Conservation (phyloP, 2,113 vertebrate genomes). For the Dascyllus trimaculatus region DNA sequence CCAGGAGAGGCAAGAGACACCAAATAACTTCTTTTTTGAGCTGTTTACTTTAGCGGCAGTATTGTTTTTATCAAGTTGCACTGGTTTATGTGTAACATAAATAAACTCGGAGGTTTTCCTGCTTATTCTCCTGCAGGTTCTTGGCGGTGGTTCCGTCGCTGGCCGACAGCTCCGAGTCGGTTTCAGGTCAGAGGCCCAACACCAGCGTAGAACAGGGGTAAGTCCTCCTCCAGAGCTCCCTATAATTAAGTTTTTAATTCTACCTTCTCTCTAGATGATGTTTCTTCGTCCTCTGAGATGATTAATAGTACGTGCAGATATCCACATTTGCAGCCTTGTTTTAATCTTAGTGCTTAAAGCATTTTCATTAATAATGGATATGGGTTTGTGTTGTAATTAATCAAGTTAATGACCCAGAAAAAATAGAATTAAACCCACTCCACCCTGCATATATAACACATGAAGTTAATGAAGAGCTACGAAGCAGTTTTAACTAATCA, state of each 20-base stretch:
- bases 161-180: slow-evolving; percentile 97
- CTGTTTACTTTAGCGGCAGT: background rate
- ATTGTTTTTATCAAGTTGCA: background rate
- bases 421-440: background rate
- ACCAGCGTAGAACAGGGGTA: slow-evolving; percentile 99
- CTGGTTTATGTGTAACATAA: accelerated
- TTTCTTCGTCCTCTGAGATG: background rate
- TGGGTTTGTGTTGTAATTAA: background rate
- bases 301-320: background rate
- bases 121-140: slow-evolving; percentile 86
- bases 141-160: slow-evolving; percentile 97
- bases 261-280: no score
- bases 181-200: slow-evolving; percentile 97
- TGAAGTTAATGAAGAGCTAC: background rate
- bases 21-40: no score
- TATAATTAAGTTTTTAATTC: no score
- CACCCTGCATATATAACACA: background rate
- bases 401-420: background rate
- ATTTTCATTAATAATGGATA: background rate
- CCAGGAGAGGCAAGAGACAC: no score
- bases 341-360: background rate
- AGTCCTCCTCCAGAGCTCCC: slow-evolving; percentile 17
- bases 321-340: background rate
- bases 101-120: background rate
- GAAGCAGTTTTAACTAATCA: accelerated